Evolutionary conservation across 2,797 vertebrate genomes (phyloP).

Genomic region (Anisognathus igniventris): DNA sequence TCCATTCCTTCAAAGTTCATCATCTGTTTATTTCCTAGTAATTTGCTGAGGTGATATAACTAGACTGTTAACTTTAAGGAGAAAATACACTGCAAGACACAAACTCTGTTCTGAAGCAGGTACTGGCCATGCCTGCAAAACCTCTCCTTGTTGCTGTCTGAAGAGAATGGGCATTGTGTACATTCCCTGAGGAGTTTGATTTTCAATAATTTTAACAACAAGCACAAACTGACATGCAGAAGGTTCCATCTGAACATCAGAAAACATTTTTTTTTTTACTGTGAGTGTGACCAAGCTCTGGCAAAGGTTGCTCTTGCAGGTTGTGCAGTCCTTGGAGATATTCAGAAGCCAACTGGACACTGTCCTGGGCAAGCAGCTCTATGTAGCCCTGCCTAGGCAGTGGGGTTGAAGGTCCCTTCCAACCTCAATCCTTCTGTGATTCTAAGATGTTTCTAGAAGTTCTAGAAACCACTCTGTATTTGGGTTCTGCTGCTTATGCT

Average conservation of each 20-base stretch:
- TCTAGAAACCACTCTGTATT: not conserved
- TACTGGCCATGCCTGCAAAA: not conserved
- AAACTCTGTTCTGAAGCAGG: not conserved
- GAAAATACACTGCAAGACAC: not conserved
- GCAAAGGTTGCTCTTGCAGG: not conserved
- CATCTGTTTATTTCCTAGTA: not conserved
- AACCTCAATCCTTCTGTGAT: not conserved
- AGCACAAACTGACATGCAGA: not conserved
- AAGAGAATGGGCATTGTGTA: not conserved
- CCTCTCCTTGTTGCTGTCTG: not conserved
- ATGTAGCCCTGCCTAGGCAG: not conserved
- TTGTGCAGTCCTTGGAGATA: not conserved
- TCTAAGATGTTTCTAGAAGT: not conserved
- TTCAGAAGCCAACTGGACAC: rapidly evolving
- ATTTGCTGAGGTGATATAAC: not conserved
- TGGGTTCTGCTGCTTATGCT: not conserved
- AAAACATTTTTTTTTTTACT: not conserved
- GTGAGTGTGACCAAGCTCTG: not conserved
- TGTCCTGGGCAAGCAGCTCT: not conserved
- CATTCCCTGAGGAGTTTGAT: not conserved
- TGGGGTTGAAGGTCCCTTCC: not conserved
- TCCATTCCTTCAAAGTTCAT: not conserved
- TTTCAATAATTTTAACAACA: not conserved
- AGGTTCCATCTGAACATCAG: not conserved
- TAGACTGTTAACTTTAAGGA: not conserved